Percentiles rank a stretch among this genome's conserved stretches.
phyloP scores from a whole-genome alignment of 35 echinoderm and acorn worm species.

The Hemicentrotus pulcherrimus region DNA sequence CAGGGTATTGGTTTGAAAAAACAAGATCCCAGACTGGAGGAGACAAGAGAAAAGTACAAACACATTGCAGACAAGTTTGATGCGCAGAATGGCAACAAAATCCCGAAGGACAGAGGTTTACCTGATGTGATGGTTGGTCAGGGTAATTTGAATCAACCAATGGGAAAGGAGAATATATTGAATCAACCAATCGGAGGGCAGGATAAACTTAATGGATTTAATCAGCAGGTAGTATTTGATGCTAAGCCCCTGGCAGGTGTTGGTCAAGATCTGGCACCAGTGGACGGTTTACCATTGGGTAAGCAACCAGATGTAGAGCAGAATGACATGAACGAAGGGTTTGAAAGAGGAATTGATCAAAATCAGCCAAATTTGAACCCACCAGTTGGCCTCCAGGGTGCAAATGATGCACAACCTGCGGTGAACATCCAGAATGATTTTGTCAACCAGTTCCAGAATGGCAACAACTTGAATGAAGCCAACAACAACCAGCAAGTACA shows the following conservation, averaged over 20 bases:
- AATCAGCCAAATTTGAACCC: not conserved
- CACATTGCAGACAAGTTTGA: constrained; percentile 33
- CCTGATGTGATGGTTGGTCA: not conserved
- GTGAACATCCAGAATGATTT: not conserved
- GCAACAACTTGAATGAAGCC: not conserved
- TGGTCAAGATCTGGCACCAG: constrained; percentile 27
- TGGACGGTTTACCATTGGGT: not conserved
- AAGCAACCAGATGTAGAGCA: not conserved
- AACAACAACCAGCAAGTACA: not conserved
- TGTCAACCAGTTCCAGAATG: not conserved
- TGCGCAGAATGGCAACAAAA: not conserved
- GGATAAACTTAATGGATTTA: not conserved
- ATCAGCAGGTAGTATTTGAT: constrained; percentile 18
- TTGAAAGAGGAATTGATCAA: not conserved
- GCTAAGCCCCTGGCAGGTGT: not conserved
- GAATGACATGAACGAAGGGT: not conserved
- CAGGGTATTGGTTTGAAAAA: not conserved
- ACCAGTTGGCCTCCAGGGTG: not conserved
- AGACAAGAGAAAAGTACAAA: constrained; percentile 46
- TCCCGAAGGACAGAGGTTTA: not conserved
- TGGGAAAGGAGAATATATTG: not conserved
- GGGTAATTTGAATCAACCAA: not conserved
- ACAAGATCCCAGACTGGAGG: not conserved
- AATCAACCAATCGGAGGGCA: not conserved
- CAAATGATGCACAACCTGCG: not conserved